These are phyloP conservation scores for Margaritifera margaritifera DNA, from an alignment of 2,888 invertebrate genomes.

Conservation along the genomic window DNA sequence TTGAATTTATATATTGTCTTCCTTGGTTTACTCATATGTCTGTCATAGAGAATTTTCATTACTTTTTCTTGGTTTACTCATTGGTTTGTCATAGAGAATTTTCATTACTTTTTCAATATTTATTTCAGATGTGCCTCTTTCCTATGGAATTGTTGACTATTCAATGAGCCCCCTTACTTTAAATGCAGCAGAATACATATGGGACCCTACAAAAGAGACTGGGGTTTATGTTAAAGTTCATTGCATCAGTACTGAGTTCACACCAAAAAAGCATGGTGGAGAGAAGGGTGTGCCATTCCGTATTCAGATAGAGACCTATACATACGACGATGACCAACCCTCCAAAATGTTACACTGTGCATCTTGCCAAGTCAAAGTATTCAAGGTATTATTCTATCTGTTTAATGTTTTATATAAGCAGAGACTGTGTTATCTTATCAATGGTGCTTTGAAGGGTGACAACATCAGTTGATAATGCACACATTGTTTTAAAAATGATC, in stretches of 20 bases:
- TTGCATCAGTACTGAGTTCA: conserved; percentile 98
- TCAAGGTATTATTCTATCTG: conserved; percentile 73
- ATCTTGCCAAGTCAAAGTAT: conserved; percentile 96
- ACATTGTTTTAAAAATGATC: too few species aligned
- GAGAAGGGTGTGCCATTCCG: conserved; percentile 98
- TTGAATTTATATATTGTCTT: too few species aligned
- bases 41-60: too few species aligned
- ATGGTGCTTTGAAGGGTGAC: too few species aligned
- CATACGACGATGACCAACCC: conserved; percentile 74
- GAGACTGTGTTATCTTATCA: too few species aligned
- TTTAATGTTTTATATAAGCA: too few species aligned
- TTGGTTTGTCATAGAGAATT: too few species aligned
- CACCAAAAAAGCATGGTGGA: conserved; percentile 97
- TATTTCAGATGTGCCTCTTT: conserved; percentile 87
- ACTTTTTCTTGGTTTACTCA: too few species aligned
- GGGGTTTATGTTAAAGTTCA: conserved; percentile 93
- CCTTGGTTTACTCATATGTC: too few species aligned
- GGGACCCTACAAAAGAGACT: conserved; percentile 97
- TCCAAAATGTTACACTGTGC: conserved; percentile 88
- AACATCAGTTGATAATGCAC: too few species aligned
- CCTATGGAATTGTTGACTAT: conserved; percentile 91
- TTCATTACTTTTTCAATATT: not conserved
- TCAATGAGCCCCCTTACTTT: conserved; percentile 81
- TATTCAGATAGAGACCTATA: conserved; percentile 92
- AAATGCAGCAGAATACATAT: conserved; percentile 90